Conservation (phyloP, 1,140 invertebrate genomes). For the Heterodera schachtii region DNA sequence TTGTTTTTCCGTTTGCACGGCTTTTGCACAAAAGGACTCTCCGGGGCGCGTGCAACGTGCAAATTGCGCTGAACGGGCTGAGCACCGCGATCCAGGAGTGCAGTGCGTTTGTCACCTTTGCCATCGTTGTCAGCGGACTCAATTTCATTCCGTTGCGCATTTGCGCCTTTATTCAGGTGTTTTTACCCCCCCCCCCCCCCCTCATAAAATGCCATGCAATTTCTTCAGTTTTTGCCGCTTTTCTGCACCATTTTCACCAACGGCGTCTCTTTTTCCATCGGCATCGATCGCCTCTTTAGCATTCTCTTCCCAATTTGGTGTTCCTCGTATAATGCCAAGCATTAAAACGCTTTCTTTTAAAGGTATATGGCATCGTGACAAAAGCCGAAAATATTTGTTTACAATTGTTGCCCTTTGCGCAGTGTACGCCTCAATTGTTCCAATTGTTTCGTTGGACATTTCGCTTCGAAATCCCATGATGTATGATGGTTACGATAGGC, state of each 20-base stretch:
- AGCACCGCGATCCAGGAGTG: constrained; percentile 12
- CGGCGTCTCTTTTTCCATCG: constrained; percentile 23
- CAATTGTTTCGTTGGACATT: neutral
- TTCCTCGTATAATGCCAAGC: neutral
- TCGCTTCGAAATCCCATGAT: constrained; percentile 17
- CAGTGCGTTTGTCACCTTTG: constrained; percentile 19
- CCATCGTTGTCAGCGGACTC: constrained; percentile 1
- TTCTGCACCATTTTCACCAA: constrained; percentile 34
- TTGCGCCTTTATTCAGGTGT: constrained; percentile 24
- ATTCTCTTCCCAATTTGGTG: constrained; percentile 23
- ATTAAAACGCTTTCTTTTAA: neutral
- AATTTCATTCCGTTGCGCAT: constrained; percentile 19
- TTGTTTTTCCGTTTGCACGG: neutral
- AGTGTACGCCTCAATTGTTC: neutral
- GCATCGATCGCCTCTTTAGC: constrained; percentile 21
- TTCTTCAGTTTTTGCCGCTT: constrained; percentile 11
- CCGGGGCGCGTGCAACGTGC: constrained; percentile 22
- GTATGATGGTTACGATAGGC: neutral
- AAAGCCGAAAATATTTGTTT: neutral
- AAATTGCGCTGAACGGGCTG: constrained; percentile 21
- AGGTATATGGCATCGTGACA: constrained; percentile 18
- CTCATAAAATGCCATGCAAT: neutral
- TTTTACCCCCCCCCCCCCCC: neutral
- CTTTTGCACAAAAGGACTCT: neutral
- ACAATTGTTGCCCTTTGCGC: constrained; percentile 15